Conservation (phyloP, 2,797 vertebrate genomes). For the Chiroxiphia lanceolata region DNA sequence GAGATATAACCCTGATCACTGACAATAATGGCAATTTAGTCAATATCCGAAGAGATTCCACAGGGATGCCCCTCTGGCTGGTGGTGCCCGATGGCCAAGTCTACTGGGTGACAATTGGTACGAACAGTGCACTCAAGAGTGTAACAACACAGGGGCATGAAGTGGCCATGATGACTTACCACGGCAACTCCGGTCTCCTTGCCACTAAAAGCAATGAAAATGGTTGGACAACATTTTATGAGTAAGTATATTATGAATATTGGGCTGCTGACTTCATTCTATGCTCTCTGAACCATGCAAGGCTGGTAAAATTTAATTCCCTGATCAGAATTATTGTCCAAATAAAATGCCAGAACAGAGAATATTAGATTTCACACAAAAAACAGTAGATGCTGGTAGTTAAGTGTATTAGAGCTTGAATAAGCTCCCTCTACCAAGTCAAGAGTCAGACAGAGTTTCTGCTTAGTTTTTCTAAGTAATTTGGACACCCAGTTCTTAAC, state of each 20-base stretch:
- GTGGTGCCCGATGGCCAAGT: slow-evolving; percentile 93
- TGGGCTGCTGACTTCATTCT: not conserved
- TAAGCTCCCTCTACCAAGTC: not conserved
- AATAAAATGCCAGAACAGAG: not conserved
- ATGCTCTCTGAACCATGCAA: not conserved
- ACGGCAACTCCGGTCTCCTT: slow-evolving; percentile 92
- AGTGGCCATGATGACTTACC: slow-evolving; percentile 94
- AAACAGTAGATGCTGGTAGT: not conserved
- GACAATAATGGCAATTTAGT: slow-evolving; percentile 94
- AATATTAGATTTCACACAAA: not conserved
- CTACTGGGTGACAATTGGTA: slow-evolving; percentile 97
- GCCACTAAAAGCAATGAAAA: slow-evolving; percentile 97
- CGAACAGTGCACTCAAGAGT: slow-evolving; percentile 91
- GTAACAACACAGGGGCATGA: slow-evolving; percentile 93
- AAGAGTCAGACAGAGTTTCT: not conserved
- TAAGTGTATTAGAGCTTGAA: not conserved
- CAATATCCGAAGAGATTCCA: slow-evolving; percentile 88
- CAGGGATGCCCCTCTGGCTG: slow-evolving; percentile 93
- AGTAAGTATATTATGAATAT: slow-evolving; percentile 84
- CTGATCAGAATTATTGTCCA: not conserved
- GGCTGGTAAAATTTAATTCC: not conserved
- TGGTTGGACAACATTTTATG: slow-evolving; percentile 97
- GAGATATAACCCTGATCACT: slow-evolving; percentile 88
- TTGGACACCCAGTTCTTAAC: slow-evolving; percentile 20
- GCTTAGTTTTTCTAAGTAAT: not conserved